These are phyloP conservation scores for Daboia siamensis DNA, from an alignment of 2,113 vertebrate species.

Conservation along the genomic window DNA sequence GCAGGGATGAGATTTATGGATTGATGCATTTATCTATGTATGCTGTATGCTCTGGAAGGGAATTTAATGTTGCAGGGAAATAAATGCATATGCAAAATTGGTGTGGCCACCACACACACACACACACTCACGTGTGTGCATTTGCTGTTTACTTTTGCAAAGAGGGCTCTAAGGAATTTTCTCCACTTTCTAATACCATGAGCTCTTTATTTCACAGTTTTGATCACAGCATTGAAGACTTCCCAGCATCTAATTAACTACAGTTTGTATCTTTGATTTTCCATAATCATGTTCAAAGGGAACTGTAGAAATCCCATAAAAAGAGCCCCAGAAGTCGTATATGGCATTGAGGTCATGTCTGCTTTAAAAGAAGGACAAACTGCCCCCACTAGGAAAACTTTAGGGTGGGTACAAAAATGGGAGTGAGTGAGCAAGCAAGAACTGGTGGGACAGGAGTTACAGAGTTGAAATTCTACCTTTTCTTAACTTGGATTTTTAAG, in stretches of 20 bases:
- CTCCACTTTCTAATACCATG: neutral
- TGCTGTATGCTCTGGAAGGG: neutral
- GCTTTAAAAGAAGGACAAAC: neutral
- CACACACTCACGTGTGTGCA: neutral
- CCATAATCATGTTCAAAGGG: neutral
- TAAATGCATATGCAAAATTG: neutral
- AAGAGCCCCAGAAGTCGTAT: neutral
- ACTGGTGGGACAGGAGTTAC: neutral
- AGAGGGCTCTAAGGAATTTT: neutral
- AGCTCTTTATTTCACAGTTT: neutral
- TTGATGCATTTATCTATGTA: neutral
- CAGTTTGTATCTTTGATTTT: neutral
- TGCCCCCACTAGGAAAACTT: neutral
- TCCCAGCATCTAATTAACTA: neutral
- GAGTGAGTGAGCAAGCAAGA: neutral
- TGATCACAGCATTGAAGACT: neutral
- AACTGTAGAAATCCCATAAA: neutral
- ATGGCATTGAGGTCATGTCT: neutral
- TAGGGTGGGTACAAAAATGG: neutral
- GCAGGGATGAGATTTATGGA: neutral
- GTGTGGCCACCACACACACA: neutral
- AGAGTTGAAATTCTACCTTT: neutral
- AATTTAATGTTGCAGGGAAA: neutral
- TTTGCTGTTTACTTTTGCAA: neutral
- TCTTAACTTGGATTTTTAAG: neutral